Base-by-base conservation (phyloP, 2,113 vertebrate genomes). In the Rhea pennata region DNA sequence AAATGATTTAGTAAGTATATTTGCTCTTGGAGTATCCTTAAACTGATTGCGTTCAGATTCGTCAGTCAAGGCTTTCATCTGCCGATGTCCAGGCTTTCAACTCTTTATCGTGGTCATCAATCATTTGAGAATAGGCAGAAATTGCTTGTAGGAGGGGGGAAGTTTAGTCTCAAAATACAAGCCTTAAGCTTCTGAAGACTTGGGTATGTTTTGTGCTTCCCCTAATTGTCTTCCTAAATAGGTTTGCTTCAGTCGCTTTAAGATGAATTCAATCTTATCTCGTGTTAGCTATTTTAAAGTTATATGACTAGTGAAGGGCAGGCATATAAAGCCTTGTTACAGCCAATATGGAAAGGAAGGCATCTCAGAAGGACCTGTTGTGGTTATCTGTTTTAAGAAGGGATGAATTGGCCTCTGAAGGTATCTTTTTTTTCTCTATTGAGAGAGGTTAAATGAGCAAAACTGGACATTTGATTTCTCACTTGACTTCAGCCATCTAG, bases 21-120 rank as follows among this genome's bases (percentile, higher is more conserved):
- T 15, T 48, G 21, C 1, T 5, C 39, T 61, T 84, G 22, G n/a
- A 66, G 51, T 81, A 36, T 50, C 26, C 44, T 70, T 83, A 59
- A 90, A 19, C 40, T 6, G 53, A 62, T 54, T 4, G 0, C 3
- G 15, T 31, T 84, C 0, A 2, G 20, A 21, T 50, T 64, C 0
- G 16, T 70, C 40, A 67, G 10, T 21, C 2, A 1, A 59, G 42
- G 26, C 5, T 76, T 67, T 62, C 22, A 24, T 42, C 61, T 12
- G 26, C 58, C 78, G 62, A 56, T 66, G 50, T 54, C 51, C 54
- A 54, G 70, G 76, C 61, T 92, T 89, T 84, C n/a, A 50, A 1
- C 26, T 74, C 27, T 39, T 19, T 19, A 1, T 75, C 74, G 71
- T 3, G 1, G 19, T 58, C 82, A 64, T 16, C 48, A 83, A 73